Percentiles rank a stretch among this genome's conserved stretches.
These are phyloP conservation scores for Caerostris extrusa DNA, from an alignment of 1,140 invertebrate species.

Conservation along the genomic window DNA sequence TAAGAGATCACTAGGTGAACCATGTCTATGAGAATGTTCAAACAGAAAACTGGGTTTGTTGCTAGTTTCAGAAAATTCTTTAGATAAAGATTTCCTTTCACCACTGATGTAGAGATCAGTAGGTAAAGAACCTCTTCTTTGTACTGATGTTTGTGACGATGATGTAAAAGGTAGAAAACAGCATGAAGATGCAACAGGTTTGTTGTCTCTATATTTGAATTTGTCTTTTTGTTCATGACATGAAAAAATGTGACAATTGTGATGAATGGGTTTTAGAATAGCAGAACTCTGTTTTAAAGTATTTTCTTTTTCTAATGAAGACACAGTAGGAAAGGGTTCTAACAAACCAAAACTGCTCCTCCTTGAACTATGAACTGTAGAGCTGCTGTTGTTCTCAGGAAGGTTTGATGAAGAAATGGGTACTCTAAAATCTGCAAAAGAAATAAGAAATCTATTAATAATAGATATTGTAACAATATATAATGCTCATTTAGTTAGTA, in stretches of 20 bases:
- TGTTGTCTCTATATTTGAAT: conserved; percentile 3
- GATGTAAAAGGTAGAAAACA: conserved; percentile 56
- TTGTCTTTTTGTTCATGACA: conserved; percentile 40
- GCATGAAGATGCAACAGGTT: conserved; percentile 53
- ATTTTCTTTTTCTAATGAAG: conserved; percentile 31
- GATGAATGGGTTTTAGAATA: conserved; percentile 43
- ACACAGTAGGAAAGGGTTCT: conserved; percentile 44
- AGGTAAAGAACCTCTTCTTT: conserved; percentile 76
- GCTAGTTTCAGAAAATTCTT: conserved; percentile 7
- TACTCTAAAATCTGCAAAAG: conserved; percentile 43
- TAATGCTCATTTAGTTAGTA: too few species aligned
- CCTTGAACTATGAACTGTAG: background rate
- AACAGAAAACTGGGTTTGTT: conserved; percentile 58
- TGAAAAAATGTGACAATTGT: conserved; percentile 43
- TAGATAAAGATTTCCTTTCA: background rate
- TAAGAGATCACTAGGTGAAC: conserved; percentile 68
- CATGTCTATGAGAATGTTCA: conserved; percentile 52
- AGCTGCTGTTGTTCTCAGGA: conserved; percentile 31
- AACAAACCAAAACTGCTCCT: conserved; percentile 69
- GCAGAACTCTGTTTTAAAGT: background rate
- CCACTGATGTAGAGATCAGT: conserved; percentile 64
- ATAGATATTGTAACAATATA: background rate
- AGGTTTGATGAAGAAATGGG: background rate
- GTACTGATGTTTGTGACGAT: conserved; percentile 37
- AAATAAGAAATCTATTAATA: background rate